A percentile compares a stretch with the other conserved stretches of the same genome.
phyloP scores from a whole-genome alignment of 1,140 invertebrate genomes.

The Cydia splendana region DNA sequence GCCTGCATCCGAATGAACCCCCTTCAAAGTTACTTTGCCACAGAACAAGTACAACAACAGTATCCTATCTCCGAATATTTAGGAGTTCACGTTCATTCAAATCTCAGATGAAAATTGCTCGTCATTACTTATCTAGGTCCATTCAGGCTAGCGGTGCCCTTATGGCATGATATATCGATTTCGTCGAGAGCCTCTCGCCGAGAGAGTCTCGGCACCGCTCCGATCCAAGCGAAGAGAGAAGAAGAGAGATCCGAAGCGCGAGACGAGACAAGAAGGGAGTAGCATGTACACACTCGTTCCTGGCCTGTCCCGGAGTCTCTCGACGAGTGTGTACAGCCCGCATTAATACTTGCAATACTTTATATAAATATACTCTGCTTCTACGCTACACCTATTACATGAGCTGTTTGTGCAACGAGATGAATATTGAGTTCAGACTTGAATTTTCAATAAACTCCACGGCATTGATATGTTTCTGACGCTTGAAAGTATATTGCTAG shows the following conservation, averaged over 20 bases:
- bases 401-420: slow-evolving; percentile 29
- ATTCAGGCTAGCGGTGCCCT: too few relatives aligned
- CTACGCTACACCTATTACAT: slow-evolving; percentile 7
- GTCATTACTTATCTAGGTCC: too few relatives aligned
- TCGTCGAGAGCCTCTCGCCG: too few relatives aligned
- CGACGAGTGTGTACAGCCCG: too few relatives aligned
- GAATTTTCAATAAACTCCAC: slow-evolving; percentile 24
- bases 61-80: background rate
- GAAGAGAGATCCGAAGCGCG: too few relatives aligned
- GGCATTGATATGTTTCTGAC: slow-evolving; percentile 21
- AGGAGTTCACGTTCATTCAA: background rate
- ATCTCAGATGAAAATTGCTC: background rate
- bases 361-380: background rate
- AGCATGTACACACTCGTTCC: too few relatives aligned
- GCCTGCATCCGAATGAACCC: slow-evolving; percentile 32
- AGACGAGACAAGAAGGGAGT: too few relatives aligned
- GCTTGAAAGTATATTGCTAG: slow-evolving; percentile 17
- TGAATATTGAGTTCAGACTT: slow-evolving; percentile 29
- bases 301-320: too few relatives aligned
- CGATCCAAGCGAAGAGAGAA: too few relatives aligned
- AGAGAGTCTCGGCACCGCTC: too few relatives aligned
- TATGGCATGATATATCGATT: too few relatives aligned
- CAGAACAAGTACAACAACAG: background rate
- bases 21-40: slow-evolving; percentile 14
- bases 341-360: background rate